Percentiles rank a stretch among this genome's conserved stretches.
These are phyloP conservation scores for Hoplodrina ambigua DNA, from an alignment of 2,888 invertebrate species.

Conservation along the genomic window DNA sequence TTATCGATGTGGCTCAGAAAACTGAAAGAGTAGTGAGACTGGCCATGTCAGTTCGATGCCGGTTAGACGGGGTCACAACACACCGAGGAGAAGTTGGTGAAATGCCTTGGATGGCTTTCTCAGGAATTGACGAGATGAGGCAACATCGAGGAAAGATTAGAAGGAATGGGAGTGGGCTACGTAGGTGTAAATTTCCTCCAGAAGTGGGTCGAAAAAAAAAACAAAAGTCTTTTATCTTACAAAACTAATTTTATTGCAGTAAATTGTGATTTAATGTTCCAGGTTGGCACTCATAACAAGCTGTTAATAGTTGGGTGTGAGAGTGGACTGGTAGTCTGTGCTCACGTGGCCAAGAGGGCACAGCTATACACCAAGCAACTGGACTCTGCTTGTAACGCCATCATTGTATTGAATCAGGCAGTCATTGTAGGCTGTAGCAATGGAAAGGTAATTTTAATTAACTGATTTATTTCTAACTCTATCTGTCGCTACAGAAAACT, in stretches of 20 bases:
- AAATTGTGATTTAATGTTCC: constrained; percentile 64
- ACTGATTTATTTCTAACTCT: background rate
- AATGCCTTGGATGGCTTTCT: too few relatives aligned
- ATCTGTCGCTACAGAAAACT: too few relatives aligned
- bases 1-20: too few relatives aligned
- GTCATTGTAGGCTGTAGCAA: constrained; percentile 91
- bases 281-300: constrained; percentile 92
- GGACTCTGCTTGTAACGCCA: constrained; percentile 90
- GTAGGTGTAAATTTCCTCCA: too few relatives aligned
- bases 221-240: background rate
- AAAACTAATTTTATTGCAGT: constrained; percentile 26
- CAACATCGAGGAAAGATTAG: too few relatives aligned
- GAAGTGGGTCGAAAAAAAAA: background rate
- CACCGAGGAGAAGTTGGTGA: too few relatives aligned
- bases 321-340: constrained; percentile 89
- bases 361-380: constrained; percentile 80
- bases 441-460: constrained; percentile 85
- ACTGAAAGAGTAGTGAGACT: too few relatives aligned
- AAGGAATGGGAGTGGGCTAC: too few relatives aligned
- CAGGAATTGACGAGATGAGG: too few relatives aligned
- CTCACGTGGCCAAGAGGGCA: constrained; percentile 89
- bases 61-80: too few relatives aligned
- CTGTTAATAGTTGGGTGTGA: constrained; percentile 91
- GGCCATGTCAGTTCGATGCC: too few relatives aligned
- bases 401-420: constrained; percentile 85